These are phyloP conservation scores for Pomatostomus ruficeps DNA, from an alignment of 2,113 vertebrate species.

Conservation along the genomic window DNA sequence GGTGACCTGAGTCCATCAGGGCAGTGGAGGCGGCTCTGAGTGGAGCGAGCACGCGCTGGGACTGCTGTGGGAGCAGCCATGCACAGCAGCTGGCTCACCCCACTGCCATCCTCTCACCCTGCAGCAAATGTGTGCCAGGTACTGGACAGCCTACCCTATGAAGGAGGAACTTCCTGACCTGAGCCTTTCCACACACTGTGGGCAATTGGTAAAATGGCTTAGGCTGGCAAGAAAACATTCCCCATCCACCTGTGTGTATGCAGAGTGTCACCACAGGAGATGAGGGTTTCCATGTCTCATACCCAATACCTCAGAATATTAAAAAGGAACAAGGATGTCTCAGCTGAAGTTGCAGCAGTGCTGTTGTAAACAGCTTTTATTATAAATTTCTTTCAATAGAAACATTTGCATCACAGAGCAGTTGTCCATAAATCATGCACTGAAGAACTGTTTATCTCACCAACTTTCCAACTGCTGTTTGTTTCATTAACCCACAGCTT, in stretches of 20 bases:
- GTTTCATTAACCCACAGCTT: slow-evolving; percentile 1
- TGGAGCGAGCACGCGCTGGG: background rate
- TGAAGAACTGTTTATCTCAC: background rate
- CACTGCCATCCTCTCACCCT: rapidly evolving
- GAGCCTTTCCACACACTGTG: background rate
- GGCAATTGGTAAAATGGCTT: background rate
- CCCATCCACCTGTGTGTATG: no score
- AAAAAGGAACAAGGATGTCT: background rate
- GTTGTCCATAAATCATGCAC: background rate
- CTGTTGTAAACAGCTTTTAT: background rate
- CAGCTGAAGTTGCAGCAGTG: background rate
- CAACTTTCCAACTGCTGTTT: background rate
- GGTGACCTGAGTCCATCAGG: background rate
- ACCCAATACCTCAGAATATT: background rate
- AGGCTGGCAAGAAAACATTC: background rate
- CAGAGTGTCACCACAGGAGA: rapidly evolving
- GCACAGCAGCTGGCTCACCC: background rate
- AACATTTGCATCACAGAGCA: background rate
- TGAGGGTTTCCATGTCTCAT: background rate
- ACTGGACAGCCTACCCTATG: background rate
- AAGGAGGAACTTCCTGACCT: background rate
- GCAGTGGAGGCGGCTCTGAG: background rate
- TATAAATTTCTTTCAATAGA: background rate
- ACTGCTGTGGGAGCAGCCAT: background rate
- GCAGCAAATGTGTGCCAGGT: rapidly evolving